Base-by-base conservation (phyloP, 2,797 vertebrate species). In the Orestias chungarensis region DNA sequence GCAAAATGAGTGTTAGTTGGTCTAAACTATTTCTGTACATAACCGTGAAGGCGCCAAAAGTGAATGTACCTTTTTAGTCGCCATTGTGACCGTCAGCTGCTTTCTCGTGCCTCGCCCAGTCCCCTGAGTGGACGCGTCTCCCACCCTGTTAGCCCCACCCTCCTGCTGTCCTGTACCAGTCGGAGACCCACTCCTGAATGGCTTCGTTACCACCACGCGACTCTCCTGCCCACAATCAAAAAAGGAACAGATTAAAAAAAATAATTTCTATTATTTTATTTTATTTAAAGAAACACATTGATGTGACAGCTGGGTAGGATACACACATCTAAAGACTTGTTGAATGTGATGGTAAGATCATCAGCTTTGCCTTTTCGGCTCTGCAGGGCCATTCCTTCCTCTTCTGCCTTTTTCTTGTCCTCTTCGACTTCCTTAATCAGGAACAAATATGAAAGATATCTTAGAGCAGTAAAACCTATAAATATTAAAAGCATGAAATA, bases 281-380 rank as follows among this genome's bases (percentile, higher is more conserved):
- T 68, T 72, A 6, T 68, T 8, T 7, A 40, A 25, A 31, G 42
- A 40, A 2, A 25, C 17, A 42, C n/a, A n/a, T 1, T 40, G 8
- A 38, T 61, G 29, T 64, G 3, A 54, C 23, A 27, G 10, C 15
- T 29, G 7, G 49, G n/a, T 31, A 38, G 25, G 35, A 74, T 46
- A 90, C 96, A 96, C 93, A 98, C 97, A 0, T 91, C 95, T 15
- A 93, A 93, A 77, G 95, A 94, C 82, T 97, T 98, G 90, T 95
- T 97, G 91, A 99, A 96, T n/a, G 97, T 99, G 88, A 99, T 96
- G 7, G 95, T 97, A 44, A 99, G 95, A 79, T 97, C 95, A 4
- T 98, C 96, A 0, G 95, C 92, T 87, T 92, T 96, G 75, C 93
- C 95, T 79, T 92, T 94, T 64, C 92, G 94, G 52, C 93, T 90